These are phyloP conservation scores for Astreopora myriophthalma DNA, from an alignment of 64 coral and sea anemone species.

Conservation along the genomic window DNA sequence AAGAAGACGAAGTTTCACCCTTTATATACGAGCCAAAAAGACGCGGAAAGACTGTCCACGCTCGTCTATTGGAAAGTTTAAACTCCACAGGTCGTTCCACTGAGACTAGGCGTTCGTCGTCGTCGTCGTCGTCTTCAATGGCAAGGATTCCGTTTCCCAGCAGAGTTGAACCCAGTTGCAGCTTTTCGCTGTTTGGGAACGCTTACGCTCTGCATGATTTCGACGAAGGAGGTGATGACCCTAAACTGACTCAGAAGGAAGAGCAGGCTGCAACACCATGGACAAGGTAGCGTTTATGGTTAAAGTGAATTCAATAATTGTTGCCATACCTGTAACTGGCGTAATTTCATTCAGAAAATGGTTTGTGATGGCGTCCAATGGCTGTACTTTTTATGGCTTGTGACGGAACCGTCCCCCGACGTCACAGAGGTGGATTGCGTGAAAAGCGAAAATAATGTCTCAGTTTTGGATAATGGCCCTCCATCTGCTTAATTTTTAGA, in stretches of 20 bases:
- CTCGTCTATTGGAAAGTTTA: conserved; percentile 59
- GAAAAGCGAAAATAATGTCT: too few relatives aligned
- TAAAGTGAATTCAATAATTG: too few relatives aligned
- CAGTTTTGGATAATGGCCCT: too few relatives aligned
- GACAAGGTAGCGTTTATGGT: conserved; percentile 29
- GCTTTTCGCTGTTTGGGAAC: conserved; percentile 82
- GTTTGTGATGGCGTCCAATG: not conserved
- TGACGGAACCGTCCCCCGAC: too few relatives aligned
- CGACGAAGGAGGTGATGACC: not conserved
- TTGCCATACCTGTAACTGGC: not conserved
- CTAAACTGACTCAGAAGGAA: not conserved
- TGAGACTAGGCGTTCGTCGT: conserved; percentile 33
- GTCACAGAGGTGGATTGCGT: too few relatives aligned
- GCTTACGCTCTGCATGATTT: conserved; percentile 59
- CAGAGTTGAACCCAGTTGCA: conserved; percentile 60
- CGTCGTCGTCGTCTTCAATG: conserved; percentile 7
- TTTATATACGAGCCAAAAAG: conserved; percentile 28
- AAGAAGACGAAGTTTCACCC: conserved; percentile 12
- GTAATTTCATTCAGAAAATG: too few relatives aligned
- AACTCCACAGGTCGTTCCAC: conserved; percentile 33
- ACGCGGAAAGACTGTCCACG: conserved; percentile 63
- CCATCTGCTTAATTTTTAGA: too few relatives aligned
- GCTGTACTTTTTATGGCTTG: not conserved
- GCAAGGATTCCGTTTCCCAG: conserved; percentile 72
- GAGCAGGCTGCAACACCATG: not conserved